Conservation (phyloP, 2,113 vertebrate genomes). For the Plecotus auritus region DNA sequence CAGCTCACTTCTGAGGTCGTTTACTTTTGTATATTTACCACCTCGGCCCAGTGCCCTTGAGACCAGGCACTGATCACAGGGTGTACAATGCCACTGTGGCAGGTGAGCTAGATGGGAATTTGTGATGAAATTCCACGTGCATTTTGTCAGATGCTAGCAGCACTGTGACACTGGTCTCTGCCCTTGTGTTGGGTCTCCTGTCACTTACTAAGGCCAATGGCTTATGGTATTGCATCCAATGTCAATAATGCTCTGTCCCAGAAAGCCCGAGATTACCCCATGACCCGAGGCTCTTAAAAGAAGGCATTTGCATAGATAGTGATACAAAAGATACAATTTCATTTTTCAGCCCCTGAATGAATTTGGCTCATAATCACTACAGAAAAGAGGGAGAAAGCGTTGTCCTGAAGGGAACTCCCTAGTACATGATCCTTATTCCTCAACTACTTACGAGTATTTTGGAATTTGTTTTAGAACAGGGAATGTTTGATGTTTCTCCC, state of each 20-base stretch:
- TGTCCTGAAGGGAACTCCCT: background rate
- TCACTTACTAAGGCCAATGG: background rate
- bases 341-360: background rate
- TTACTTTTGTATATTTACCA: background rate
- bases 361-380: background rate
- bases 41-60: background rate
- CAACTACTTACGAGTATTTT: background rate
- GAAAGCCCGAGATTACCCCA: background rate
- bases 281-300: background rate
- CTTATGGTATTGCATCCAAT: background rate
- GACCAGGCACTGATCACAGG: background rate
- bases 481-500: too few relatives aligned
- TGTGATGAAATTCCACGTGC: background rate
- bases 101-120: background rate
- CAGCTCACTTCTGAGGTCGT: background rate
- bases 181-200: background rate
- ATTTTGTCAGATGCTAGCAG: background rate
- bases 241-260: background rate
- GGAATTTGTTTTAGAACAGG: background rate
- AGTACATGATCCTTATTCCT: background rate
- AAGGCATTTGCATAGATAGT: background rate
- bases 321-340: background rate
- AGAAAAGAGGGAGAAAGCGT: background rate
- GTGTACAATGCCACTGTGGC: background rate
- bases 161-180: background rate